phyloP scores from a whole-genome alignment of 2,888 invertebrate genomes.

The Ceratothoa steindachneri region DNA sequence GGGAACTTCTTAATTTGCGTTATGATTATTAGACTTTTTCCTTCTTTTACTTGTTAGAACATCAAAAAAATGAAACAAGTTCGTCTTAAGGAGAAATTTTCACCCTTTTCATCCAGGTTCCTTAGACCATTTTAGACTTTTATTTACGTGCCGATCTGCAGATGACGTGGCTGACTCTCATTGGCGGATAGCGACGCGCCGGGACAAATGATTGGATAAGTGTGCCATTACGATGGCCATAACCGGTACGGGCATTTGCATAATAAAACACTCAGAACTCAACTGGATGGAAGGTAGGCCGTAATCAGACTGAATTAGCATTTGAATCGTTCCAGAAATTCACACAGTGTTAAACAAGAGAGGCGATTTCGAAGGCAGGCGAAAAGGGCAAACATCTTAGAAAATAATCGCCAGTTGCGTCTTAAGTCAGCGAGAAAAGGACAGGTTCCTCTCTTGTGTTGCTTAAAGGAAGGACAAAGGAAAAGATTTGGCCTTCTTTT shows the following conservation, averaged over 20 bases:
- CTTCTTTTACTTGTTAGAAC: not conserved
- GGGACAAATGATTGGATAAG: slow-evolving; percentile 43
- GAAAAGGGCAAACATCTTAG: not conserved
- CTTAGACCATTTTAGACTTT: slow-evolving; percentile 21
- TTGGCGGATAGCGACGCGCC: slow-evolving; percentile 23
- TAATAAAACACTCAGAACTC: slow-evolving; percentile 38
- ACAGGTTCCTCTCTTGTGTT: too few species aligned
- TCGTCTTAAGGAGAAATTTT: not conserved
- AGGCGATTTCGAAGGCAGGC: slow-evolving; percentile 29
- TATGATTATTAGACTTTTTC: not conserved
- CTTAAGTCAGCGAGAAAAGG: not conserved
- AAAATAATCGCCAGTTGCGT: slow-evolving; percentile 2
- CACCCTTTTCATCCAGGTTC: not conserved
- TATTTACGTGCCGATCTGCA: slow-evolving; percentile 24
- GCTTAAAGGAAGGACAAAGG: too few species aligned
- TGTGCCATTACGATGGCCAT: slow-evolving; percentile 36
- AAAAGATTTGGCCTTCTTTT: too few species aligned
- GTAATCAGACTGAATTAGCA: slow-evolving; percentile 36
- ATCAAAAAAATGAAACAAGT: not conserved
- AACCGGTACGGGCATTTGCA: slow-evolving; percentile 31
- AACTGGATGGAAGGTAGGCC: slow-evolving; percentile 37
- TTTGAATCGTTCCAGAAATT: slow-evolving; percentile 33
- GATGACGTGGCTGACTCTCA: slow-evolving; percentile 28
- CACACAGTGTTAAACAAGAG: slow-evolving; percentile 42
- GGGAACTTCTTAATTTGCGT: slow-evolving; percentile 9